Conservation (phyloP, 1,140 invertebrate species). For the Drosophila serrata region DNA sequence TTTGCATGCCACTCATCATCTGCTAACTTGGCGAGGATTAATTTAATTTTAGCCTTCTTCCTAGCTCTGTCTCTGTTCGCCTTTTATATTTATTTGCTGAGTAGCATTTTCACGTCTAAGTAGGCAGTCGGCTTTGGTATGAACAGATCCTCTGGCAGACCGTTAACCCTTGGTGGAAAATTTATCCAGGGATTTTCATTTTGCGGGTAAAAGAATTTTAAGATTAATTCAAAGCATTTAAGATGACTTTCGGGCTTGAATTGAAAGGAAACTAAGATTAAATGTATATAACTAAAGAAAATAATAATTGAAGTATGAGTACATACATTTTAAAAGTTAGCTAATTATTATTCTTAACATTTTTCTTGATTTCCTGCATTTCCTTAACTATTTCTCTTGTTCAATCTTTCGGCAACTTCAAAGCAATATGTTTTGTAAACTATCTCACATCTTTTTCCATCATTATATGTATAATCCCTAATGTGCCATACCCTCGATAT, state of each 20-base stretch:
- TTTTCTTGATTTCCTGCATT: background rate
- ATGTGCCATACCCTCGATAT: constrained; percentile 20
- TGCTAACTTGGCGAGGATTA: constrained; percentile 70
- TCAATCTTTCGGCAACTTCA: constrained; percentile 3
- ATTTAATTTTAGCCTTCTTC: constrained; percentile 62
- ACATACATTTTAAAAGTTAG: background rate
- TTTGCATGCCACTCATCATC: constrained; percentile 79
- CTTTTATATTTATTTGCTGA: constrained; percentile 41
- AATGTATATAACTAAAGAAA: background rate
- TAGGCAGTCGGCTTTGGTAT: constrained; percentile 11
- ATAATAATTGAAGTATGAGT: background rate
- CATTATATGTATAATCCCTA: constrained; percentile 24
- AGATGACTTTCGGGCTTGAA: background rate
- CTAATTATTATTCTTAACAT: background rate
- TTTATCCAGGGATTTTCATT: background rate
- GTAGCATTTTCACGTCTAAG: constrained; percentile 36
- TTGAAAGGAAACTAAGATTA: background rate
- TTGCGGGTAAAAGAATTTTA: background rate
- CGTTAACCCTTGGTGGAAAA: constrained; percentile 36
- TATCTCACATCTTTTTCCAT: constrained; percentile 5
- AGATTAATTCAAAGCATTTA: background rate
- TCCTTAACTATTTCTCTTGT: background rate
- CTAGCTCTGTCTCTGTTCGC: constrained; percentile 7
- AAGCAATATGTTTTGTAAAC: background rate
- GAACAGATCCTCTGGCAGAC: constrained; percentile 21